Evolutionary conservation across 2,797 vertebrate species (phyloP), one percentile per base, ranked within the genome.

Genomic region (Pseudomugil tenellus): DNA sequence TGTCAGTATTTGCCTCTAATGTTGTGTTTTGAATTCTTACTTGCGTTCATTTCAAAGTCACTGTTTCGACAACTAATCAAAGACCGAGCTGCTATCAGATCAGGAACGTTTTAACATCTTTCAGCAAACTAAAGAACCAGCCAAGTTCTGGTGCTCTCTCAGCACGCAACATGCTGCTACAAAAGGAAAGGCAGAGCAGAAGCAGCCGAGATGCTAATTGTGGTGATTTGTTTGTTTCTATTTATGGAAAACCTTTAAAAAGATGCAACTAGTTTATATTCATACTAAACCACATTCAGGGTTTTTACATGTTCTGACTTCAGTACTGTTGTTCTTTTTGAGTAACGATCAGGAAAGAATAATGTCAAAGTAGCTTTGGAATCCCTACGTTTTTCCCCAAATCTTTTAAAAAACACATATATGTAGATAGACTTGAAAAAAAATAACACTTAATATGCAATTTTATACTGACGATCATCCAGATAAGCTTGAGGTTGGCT

Each of bases 61-160:
- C 77, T 80, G 84, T 89, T 88, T 82, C 43, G 29, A 41, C 26
- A 67, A 37, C 83, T 87, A 84, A 89, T 90, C 87, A 90, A 70
- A 85, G 77, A 39, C 70, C 6, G 17, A 2, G 43, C 62, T 37
- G 68, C 58, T 82, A 81, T 90, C 81, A 72, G 86, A 86, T 86
- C 72, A 37, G 62, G 77, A 68, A 11, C 23, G 12, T 73, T 84
- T 85, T 61, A 81, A 58, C 25, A 9, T 83, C 80, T 67, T 67
- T 88, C 85, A 82, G 79, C 70, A 34, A 72, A 14, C 11, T 3
- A 32, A 49, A 52, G 35, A 61, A 54, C 51, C 39, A 46, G 71
- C 54, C 28, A 3, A 59, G 65, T 41, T 17, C 28, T 58, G 10
- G 34, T 26, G 3, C 66, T 66, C 48, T 63, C 62, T 59, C 74